A percentile compares a stretch with the other conserved stretches of the same genome.
phyloP scores from a whole-genome alignment of 2,888 invertebrate species.

The Pocota personata region DNA sequence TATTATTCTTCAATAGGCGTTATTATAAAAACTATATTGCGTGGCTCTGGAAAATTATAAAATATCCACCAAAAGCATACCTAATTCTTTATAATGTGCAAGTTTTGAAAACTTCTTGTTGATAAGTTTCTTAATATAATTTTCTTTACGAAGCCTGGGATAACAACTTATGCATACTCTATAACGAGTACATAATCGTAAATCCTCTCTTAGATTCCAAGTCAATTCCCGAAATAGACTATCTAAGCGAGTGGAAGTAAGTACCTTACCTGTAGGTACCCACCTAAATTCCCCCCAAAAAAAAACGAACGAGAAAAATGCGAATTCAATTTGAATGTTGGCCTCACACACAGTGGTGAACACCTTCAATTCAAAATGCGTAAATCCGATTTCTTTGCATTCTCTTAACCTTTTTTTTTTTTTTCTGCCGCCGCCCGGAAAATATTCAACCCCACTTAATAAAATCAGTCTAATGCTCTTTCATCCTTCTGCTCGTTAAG shows the following conservation, averaged over 20 bases:
- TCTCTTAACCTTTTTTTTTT: conserved; percentile 53
- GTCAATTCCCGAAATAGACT: conserved; percentile 5
- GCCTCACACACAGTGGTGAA: conserved; percentile 31
- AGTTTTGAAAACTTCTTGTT: not conserved
- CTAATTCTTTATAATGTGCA: too few species aligned
- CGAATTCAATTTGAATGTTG: conserved; percentile 43
- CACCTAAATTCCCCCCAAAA: conserved; percentile 1
- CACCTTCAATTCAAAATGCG: conserved; percentile 66
- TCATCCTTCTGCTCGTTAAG: conserved; percentile 61
- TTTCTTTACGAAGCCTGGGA: not conserved
- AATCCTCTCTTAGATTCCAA: not conserved
- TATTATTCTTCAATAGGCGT: too few species aligned
- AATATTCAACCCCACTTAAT: conserved; percentile 66
- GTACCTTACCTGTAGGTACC: not conserved
- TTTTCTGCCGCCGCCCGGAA: conserved; percentile 11
- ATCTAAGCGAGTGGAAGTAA: conserved; percentile 6
- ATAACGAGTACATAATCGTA: not conserved
- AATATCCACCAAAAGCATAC: too few species aligned
- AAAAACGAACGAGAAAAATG: conserved; percentile 2
- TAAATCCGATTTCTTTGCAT: conserved; percentile 70
- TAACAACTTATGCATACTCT: conserved; percentile 4
- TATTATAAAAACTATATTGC: too few species aligned
- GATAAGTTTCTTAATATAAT: not conserved
- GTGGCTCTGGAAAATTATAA: too few species aligned
- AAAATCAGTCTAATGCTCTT: conserved; percentile 68